Conservation (phyloP, 2,113 vertebrate genomes). For the Daboia siamensis region DNA sequence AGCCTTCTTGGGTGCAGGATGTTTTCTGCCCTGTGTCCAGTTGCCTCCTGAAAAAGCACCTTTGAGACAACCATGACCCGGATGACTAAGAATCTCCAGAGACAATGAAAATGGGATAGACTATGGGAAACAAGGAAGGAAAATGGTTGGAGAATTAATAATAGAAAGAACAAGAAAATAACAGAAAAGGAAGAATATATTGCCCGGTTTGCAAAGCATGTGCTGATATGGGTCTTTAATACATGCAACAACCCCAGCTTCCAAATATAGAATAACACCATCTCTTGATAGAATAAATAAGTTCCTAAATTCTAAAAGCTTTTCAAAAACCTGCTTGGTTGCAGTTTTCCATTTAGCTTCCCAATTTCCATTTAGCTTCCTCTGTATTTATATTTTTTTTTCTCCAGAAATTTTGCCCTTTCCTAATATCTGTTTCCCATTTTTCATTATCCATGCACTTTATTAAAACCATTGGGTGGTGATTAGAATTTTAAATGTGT, state of each 20-base stretch:
- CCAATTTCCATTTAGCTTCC: background rate
- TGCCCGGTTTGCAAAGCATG: background rate
- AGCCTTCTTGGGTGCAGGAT: too few species aligned
- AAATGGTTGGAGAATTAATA: background rate
- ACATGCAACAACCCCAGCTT: background rate
- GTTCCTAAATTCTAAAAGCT: background rate
- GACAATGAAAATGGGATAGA: background rate
- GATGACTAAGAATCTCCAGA: too few species aligned
- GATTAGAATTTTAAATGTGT: conserved; percentile 54
- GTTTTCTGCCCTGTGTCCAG: too few species aligned
- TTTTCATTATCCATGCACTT: conserved; percentile 48
- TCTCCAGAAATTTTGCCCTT: background rate
- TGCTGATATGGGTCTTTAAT: background rate
- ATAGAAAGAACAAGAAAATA: background rate
- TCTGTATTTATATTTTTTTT: background rate
- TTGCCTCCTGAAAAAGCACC: too few species aligned
- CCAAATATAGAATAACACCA: background rate
- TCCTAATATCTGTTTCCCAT: conserved; percentile 32
- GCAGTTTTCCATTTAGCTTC: background rate
- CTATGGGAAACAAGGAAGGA: background rate
- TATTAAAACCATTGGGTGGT: conserved; percentile 49
- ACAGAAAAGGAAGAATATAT: background rate
- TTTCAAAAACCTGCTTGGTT: background rate
- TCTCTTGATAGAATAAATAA: background rate
- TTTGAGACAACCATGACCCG: too few species aligned